phyloP scores from a whole-genome alignment of 2,888 invertebrate genomes.

The Rhingia rostrata region DNA sequence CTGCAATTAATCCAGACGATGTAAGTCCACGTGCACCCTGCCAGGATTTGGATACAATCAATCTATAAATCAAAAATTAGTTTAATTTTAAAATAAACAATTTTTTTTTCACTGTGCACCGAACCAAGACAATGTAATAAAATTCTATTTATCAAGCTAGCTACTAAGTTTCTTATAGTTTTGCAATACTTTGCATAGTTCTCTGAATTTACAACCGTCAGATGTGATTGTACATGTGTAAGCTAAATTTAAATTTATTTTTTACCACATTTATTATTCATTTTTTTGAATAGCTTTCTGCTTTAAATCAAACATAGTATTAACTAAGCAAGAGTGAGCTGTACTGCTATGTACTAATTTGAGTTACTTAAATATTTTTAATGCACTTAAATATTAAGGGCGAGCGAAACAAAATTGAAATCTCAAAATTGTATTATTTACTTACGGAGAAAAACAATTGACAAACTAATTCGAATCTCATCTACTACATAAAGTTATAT shows the following conservation, averaged over 20 bases:
- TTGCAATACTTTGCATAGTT: constrained; percentile 37
- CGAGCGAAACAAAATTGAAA: constrained; percentile 5
- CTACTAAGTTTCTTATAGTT: constrained; percentile 44
- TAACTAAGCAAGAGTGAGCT: constrained; percentile 28
- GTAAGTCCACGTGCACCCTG: constrained; percentile 86
- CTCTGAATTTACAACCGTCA: constrained; percentile 44
- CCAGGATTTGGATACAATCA: constrained; percentile 89
- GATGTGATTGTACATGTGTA: constrained; percentile 51
- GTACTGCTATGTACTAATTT: constrained; percentile 27
- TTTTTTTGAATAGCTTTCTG: constrained; percentile 31
- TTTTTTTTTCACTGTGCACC: constrained; percentile 58
- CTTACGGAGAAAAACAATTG: neutral
- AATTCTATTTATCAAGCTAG: constrained; percentile 49
- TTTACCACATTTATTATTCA: constrained; percentile 37
- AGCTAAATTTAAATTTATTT: constrained; percentile 46
- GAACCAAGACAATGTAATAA: constrained; percentile 53
- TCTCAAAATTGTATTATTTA: neutral
- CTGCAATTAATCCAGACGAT: constrained; percentile 77
- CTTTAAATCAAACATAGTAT: constrained; percentile 45
- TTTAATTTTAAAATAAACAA: constrained; percentile 1
- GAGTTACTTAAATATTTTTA: constrained; percentile 27
- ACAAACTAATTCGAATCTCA: constrained; percentile 14
- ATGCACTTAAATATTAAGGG: constrained; percentile 11
- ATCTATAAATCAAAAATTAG: constrained; percentile 84
- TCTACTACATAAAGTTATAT: neutral